These are phyloP conservation scores for Lasioglossum oenotherae DNA, from an alignment of 2,888 invertebrate genomes.

Conservation along the genomic window DNA sequence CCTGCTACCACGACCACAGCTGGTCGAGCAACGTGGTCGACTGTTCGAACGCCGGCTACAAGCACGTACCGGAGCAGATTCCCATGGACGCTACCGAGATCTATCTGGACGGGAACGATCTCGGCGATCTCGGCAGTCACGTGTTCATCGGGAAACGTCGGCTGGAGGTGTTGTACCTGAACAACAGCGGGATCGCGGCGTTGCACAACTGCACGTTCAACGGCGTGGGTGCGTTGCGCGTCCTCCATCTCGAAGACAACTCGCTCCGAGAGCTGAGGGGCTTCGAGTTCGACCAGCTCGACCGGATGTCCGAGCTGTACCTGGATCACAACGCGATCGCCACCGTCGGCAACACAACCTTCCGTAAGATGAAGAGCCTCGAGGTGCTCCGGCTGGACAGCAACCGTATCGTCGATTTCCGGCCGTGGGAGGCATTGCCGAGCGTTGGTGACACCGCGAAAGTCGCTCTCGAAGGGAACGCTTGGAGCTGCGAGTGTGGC, in stretches of 20 bases:
- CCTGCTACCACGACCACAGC: conserved; percentile 94
- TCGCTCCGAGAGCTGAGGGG: conserved; percentile 89
- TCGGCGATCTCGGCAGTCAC: conserved; percentile 92
- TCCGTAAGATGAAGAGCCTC: conserved; percentile 89
- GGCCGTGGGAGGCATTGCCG: conserved; percentile 89
- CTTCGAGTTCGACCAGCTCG: conserved; percentile 91
- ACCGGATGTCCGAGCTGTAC: conserved; percentile 90
- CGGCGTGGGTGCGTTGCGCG: conserved; percentile 90
- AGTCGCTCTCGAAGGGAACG: conserved; percentile 91
- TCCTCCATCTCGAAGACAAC: conserved; percentile 92
- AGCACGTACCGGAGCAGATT: conserved; percentile 91
- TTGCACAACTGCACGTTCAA: conserved; percentile 93
- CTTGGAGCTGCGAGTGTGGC: conserved; percentile 93
- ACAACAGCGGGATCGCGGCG: conserved; percentile 91
- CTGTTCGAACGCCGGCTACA: conserved; percentile 91
- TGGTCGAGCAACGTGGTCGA: conserved; percentile 94
- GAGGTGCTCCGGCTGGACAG: conserved; percentile 91
- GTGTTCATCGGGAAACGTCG: conserved; percentile 95
- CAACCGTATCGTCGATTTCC: conserved; percentile 91
- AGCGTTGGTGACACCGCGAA: conserved; percentile 86
- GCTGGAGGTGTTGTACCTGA: conserved; percentile 91
- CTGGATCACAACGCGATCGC: conserved; percentile 91
- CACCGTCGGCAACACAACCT: conserved; percentile 91
- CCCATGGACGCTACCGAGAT: conserved; percentile 96
- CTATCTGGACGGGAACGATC: conserved; percentile 92